Percentiles rank a stretch among this genome's conserved stretches.
These are phyloP conservation scores for Presbytis comata DNA, from an alignment of 2,797 vertebrate genomes.

Conservation along the genomic window DNA sequence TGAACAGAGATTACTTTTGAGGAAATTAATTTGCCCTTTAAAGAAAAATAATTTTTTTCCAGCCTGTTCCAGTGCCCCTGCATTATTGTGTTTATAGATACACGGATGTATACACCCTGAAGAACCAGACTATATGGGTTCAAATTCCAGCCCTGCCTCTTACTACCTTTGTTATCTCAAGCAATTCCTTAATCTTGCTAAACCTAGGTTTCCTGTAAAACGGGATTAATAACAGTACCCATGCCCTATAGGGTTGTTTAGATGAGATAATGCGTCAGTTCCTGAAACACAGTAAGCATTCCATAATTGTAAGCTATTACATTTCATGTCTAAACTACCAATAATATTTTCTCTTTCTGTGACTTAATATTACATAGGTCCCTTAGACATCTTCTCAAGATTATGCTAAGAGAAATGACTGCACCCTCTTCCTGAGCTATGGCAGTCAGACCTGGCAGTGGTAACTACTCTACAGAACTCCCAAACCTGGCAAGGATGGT, in stretches of 20 bases:
- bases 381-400: slow-evolving; percentile 33
- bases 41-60: neutral
- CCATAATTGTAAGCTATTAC: slow-evolving; percentile 30
- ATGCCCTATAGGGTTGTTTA: neutral
- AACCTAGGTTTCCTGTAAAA: neutral
- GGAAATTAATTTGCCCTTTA: slow-evolving; percentile 27
- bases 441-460: slow-evolving; percentile 34
- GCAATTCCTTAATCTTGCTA: slow-evolving; percentile 11
- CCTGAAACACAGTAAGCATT: slow-evolving; percentile 40
- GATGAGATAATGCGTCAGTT: slow-evolving; percentile 27
- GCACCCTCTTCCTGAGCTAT: slow-evolving; percentile 61
- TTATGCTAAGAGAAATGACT: slow-evolving; percentile 38
- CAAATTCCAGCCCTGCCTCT: neutral
- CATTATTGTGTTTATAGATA: neutral
- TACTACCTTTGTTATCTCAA: slow-evolving; percentile 41
- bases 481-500: slow-evolving; percentile 28
- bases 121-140: neutral
- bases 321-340: slow-evolving; percentile 1
- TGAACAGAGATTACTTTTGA: slow-evolving; percentile 30
- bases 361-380: slow-evolving; percentile 44
- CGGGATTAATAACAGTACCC: neutral
- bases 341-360: slow-evolving; percentile 38
- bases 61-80: neutral
- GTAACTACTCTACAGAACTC: slow-evolving; percentile 48
- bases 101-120: neutral